Base-by-base conservation (phyloP, 2,888 invertebrate genomes). In the Timema cristinae region DNA sequence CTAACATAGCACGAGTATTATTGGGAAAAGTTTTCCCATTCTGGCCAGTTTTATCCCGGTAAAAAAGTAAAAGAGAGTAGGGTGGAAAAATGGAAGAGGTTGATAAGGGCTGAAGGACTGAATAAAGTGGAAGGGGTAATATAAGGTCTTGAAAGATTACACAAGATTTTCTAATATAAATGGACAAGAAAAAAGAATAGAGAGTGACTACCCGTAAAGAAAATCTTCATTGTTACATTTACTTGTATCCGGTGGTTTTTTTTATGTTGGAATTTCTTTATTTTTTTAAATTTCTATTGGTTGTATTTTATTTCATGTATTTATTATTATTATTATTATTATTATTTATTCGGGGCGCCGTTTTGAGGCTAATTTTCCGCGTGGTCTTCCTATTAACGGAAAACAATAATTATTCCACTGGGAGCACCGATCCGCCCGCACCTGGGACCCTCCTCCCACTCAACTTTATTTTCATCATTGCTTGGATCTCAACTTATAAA, bases 21-120 rank as follows among this genome's bases (percentile, higher is more conserved):
- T 63, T 63, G 63, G 63, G 32, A 63, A 63, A 63, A 63, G 63
- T 63, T 63, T 63, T 63, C 63, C 63, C 63, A 63, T 63, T 63
- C 63, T 16, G 63, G 47, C 6, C 16, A 63, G 63, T 63, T 63
- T 63, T 63, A 63, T 48, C 32, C 63, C 48, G 63, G 63, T 63
- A 47, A 63, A 63, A 63, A 48, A 48, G 63, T 32, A 32, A 32
- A 4, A 32, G 32, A 32, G 32, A 32, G 63, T 63, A 16, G 48
- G 63, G 63, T 63, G 63, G 63, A 63, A 48, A 63, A 48, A 63
- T 32, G 63, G 16, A 63, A 32, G 63, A 63, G 63, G 63, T 63
- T 63, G 63, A 63, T 63, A 59, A 59, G 48, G 32, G 63, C 48
- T 63, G 9, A 11, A n/a, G 54, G 54, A 11, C n/a, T 2, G 11